Percentiles rank a stretch among this genome's conserved stretches.
Evolutionary conservation across 1,140 invertebrate genomes (phyloP).

Genomic region (Lucilia cuprina): DNA sequence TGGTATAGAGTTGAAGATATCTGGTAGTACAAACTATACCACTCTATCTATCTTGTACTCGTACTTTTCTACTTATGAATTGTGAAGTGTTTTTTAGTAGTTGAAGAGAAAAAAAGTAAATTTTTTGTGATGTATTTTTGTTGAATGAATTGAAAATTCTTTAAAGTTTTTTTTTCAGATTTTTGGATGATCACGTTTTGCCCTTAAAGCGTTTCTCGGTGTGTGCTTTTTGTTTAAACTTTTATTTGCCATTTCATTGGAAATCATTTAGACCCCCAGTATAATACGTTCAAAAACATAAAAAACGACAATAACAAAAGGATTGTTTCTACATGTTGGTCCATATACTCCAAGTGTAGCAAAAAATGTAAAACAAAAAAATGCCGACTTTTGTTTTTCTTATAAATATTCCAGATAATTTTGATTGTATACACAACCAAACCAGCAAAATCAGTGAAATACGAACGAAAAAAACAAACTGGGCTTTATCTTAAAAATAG

Average conservation of each 20-base stretch:
- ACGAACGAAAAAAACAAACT: background rate
- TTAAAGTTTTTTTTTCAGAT: background rate
- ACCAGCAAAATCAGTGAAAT: background rate
- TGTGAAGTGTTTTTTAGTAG: slow-evolving; percentile 24
- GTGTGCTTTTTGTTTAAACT: slow-evolving; percentile 1
- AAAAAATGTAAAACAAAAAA: background rate
- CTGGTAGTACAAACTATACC: background rate
- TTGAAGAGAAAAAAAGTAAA: background rate
- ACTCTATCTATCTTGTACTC: background rate
- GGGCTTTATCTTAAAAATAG: slow-evolving; percentile 1
- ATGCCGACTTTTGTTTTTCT: slow-evolving; percentile 14
- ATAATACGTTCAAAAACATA: background rate
- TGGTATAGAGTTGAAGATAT: background rate
- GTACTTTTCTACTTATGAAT: slow-evolving; percentile 13
- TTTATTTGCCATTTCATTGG: slow-evolving; percentile 36
- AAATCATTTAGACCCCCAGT: slow-evolving; percentile 31
- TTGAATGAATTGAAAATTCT: slow-evolving; percentile 38
- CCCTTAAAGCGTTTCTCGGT: slow-evolving; percentile 34
- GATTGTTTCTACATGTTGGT: too few species aligned
- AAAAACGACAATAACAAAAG: background rate
- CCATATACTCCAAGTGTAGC: too few species aligned
- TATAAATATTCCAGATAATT: background rate
- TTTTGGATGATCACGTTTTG: slow-evolving; percentile 38
- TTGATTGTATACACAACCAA: background rate
- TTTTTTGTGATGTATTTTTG: slow-evolving; percentile 23